Evolutionary conservation across 1,140 invertebrate species (phyloP).

Genomic region (Orussus abietinus): DNA sequence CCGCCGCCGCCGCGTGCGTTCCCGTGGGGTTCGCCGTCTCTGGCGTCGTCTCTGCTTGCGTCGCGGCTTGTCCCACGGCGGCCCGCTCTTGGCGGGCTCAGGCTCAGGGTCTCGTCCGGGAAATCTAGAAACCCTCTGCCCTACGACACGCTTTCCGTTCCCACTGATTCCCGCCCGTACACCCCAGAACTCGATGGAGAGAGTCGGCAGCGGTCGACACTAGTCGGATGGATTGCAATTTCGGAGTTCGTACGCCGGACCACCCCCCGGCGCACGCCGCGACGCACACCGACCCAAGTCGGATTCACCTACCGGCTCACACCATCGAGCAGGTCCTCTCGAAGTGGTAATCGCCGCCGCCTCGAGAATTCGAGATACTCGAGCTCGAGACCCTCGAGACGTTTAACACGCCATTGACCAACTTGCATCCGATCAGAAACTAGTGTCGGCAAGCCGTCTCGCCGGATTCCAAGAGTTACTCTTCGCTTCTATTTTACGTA

Average conservation of each 20-base stretch:
- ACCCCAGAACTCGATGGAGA: constrained; percentile 4
- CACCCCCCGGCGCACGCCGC: constrained; percentile 14
- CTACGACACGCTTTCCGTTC: not conserved
- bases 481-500: too few species aligned
- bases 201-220: constrained; percentile 9
- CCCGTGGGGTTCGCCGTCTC: constrained; percentile 26
- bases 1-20: constrained; percentile 47
- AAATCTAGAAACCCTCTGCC: not conserved
- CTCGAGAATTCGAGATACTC: too few species aligned
- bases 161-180: not conserved
- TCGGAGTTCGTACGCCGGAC: constrained; percentile 26
- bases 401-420: too few species aligned
- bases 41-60: not conserved
- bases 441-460: too few species aligned
- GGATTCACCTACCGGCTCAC: too few species aligned
- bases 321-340: too few species aligned
- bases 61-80: not conserved
- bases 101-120: constrained; percentile 4
- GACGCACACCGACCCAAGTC: too few species aligned
- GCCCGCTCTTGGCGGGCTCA: constrained; percentile 12
- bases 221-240: constrained; percentile 23
- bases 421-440: too few species aligned
- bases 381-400: too few species aligned
- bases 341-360: too few species aligned
- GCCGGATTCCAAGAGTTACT: too few species aligned